These are phyloP conservation scores for Cichladusa arquata DNA, from an alignment of 2,113 vertebrate genomes.

Conservation along the genomic window DNA sequence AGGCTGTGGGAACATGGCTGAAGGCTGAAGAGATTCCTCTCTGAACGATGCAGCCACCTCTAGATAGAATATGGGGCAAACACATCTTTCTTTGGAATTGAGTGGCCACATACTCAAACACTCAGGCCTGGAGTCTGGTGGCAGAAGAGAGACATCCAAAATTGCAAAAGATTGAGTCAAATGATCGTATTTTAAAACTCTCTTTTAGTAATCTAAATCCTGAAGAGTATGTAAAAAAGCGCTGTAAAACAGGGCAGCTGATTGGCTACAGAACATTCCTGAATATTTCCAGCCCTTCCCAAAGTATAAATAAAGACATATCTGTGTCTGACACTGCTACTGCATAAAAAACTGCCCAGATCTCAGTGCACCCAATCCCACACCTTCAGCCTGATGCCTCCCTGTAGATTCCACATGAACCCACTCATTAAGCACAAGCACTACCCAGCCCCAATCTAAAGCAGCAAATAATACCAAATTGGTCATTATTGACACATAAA, in stretches of 20 bases:
- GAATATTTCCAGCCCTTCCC: not conserved
- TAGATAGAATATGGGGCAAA: not conserved
- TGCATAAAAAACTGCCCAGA: not conserved
- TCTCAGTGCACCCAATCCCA: not conserved
- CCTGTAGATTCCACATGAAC: not conserved
- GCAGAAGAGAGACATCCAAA: not conserved
- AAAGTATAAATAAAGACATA: not conserved
- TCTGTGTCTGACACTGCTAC: not conserved
- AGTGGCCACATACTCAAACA: not conserved
- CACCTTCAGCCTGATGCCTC: not conserved
- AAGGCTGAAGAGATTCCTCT: not conserved
- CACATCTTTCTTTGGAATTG: not conserved
- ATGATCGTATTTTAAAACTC: not conserved
- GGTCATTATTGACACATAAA: constrained; percentile 12
- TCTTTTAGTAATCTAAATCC: not conserved
- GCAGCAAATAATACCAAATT: constrained; percentile 18
- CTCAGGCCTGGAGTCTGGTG: not conserved
- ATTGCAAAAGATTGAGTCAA: not conserved
- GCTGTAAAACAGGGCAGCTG: not conserved
- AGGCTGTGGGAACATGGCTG: not conserved
- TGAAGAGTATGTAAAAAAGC: not conserved
- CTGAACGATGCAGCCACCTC: not conserved
- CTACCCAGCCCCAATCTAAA: not conserved
- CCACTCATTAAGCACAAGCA: not conserved
- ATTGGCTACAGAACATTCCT: not conserved